Evolutionary conservation across 1,140 invertebrate species (phyloP), one percentile per base, ranked within the genome.

Genomic region (Drosophila kepulauana): DNA sequence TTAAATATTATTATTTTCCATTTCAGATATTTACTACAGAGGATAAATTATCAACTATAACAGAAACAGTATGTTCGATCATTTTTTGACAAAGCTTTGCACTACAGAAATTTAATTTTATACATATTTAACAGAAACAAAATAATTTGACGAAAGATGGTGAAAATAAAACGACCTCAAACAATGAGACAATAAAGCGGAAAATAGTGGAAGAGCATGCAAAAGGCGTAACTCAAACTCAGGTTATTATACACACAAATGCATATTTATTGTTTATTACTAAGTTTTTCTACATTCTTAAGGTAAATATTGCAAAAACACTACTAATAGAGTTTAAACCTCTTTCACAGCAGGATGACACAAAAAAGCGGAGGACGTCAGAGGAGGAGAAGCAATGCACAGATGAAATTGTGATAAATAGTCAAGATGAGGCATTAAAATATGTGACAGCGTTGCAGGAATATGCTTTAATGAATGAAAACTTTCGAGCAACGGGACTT

Each of bases 401-500:
- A 8, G 35, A 38, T 38, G 35, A 38, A 8, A 28, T 43, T 46
- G 7, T 41, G 4, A 78, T 81, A 5, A 41, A 69, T 7, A 75
- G 62, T 25, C 62, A 56, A 3, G 48, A 33, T 5, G 82, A 76
- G n/a, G 87, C 82, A 0, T 3, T 91, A 15, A 46, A 41, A 48
- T 76, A 81, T 45, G 25, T 91, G 4, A 67, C 68, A 13, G 82
- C 69, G 0, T 43, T 91, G 2, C 82, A 82, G 54, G 88, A 91
- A 13, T 91, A 78, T 16, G 87, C 82, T 5, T 78, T 91, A 81
- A 6, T 87, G 3, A 69, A 77, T 46, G 80, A 91, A 5, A 91
- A 91, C 16, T 91, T 78, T 65, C 57, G 85, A 5, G 87, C 82
- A 1, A 89, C 85, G 7, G 87, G 81, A 5, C 66, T 89, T 6